Evolutionary conservation across 2,113 vertebrate species (phyloP).

Genomic region (Paradisaea rubra): DNA sequence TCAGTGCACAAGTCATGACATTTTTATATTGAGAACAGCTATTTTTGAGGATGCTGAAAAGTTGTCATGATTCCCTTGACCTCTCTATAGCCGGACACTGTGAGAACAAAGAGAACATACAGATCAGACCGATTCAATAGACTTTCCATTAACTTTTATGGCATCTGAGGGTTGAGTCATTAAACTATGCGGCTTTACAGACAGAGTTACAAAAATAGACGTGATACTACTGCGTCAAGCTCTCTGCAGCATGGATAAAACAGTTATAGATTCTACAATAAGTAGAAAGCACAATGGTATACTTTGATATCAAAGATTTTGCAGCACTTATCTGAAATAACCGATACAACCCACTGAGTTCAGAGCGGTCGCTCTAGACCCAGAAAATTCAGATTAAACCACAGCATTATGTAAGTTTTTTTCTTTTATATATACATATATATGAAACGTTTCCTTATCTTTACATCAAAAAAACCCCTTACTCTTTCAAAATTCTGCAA

Average conservation of each 20-base stretch:
- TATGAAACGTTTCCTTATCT: neutral
- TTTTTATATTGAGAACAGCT: conserved; percentile 44
- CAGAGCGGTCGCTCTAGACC: neutral
- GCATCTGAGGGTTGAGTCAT: neutral
- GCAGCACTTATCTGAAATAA: neutral
- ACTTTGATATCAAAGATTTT: neutral
- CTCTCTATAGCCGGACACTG: neutral
- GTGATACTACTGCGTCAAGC: neutral
- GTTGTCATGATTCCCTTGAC: conserved; percentile 43
- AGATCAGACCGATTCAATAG: neutral
- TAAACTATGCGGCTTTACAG: neutral
- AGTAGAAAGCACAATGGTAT: neutral
- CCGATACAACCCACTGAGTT: neutral
- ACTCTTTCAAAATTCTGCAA: neutral
- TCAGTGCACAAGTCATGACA: conserved; percentile 16
- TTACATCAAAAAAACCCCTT: neutral
- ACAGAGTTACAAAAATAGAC: conserved; percentile 24
- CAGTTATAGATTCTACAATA: neutral
- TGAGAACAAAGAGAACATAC: conserved; percentile 44
- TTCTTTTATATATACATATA: neutral
- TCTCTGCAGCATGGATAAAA: neutral
- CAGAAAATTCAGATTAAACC: neutral
- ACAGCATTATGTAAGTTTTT: neutral
- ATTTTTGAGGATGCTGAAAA: conserved; percentile 38
- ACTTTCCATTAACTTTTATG: conserved; percentile 41